Conservation (phyloP, 2,797 vertebrate species). For the Kryptolebias ocellatus region DNA sequence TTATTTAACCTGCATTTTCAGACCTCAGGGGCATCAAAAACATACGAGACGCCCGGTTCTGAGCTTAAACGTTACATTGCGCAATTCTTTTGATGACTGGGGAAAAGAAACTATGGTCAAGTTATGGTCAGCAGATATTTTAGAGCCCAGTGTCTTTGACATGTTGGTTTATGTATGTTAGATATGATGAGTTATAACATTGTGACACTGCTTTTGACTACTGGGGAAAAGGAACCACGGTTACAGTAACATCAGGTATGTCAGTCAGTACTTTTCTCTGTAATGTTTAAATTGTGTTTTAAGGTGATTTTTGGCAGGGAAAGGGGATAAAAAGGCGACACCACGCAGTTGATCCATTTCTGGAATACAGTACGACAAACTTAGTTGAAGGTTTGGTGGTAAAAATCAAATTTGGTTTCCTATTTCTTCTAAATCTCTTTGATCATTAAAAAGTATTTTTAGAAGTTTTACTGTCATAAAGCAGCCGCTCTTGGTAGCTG, state of each 20-base stretch:
- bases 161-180: slow-evolving; percentile 44
- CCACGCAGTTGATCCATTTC: rapidly evolving
- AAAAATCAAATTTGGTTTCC: background rate
- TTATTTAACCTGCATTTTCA: too few species aligned
- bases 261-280: background rate
- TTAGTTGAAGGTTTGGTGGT: background rate
- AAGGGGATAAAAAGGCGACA: background rate
- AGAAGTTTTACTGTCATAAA: background rate
- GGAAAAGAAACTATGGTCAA: slow-evolving; percentile 40
- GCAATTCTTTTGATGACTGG: background rate
- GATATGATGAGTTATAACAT: slow-evolving; percentile 20
- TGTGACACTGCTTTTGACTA: slow-evolving; percentile 53
- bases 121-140: slow-evolving; percentile 5
- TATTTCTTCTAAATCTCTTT: background rate
- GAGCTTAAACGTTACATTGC: too few species aligned
- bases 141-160: background rate
- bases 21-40: too few species aligned
- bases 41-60: too few species aligned
- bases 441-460: background rate
- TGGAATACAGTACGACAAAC: background rate
- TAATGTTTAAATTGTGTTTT: background rate
- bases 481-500: background rate
- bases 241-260: slow-evolving; percentile 66
- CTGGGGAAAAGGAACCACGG: slow-evolving; percentile 62
- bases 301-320: background rate